A percentile compares a stretch with the other conserved stretches of the same genome.
phyloP scores from a whole-genome alignment of 1,140 invertebrate genomes.

The Steinernema khuongi region DNA sequence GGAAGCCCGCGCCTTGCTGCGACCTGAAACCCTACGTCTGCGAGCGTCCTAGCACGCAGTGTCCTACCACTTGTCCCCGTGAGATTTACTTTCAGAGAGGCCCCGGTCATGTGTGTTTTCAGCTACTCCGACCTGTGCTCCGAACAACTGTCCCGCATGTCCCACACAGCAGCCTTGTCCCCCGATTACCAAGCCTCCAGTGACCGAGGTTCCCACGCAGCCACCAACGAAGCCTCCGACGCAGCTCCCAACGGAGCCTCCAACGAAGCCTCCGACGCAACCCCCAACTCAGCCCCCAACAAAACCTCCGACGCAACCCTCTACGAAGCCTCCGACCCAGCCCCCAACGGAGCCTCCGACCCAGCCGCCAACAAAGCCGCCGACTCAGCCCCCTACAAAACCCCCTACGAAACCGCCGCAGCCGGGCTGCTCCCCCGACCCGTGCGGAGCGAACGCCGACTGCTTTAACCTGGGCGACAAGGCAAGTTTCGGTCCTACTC shows the following conservation, averaged over 20 bases:
- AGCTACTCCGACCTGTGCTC: conserved; percentile 1
- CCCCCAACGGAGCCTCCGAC: not conserved
- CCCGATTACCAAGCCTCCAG: not conserved
- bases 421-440: not conserved
- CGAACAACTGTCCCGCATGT: not conserved
- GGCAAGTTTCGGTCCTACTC: not conserved
- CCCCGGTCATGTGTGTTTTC: not conserved
- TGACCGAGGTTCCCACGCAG: not conserved
- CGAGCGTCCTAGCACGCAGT: not conserved
- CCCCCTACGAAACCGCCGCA: not conserved
- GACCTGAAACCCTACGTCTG: conserved; percentile 1
- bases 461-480: not conserved
- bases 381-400: not conserved
- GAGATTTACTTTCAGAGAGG: not conserved
- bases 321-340: not conserved
- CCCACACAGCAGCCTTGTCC: not conserved
- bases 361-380: not conserved
- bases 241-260: not conserved
- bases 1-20: not conserved
- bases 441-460: conserved; percentile 10
- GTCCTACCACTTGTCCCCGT: not conserved
- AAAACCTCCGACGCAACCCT: not conserved
- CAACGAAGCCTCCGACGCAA: not conserved
- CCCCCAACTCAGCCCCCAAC: too few species aligned
- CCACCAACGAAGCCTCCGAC: not conserved